Evolutionary conservation across 2,113 vertebrate species (phyloP).

Genomic region (Aspiorhynchus laticeps): DNA sequence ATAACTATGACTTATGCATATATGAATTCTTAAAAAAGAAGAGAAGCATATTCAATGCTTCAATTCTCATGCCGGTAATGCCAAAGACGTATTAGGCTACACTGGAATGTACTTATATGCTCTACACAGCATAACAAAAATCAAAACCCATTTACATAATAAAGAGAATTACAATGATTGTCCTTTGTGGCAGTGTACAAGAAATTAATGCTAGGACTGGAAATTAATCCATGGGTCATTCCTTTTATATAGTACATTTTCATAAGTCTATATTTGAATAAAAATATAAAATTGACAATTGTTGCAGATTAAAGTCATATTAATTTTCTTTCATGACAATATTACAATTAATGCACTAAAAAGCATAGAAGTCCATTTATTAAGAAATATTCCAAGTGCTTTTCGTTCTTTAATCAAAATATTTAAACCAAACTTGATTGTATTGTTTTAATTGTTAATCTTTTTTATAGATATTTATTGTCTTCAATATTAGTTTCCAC

Average conservation of each 20-base stretch:
- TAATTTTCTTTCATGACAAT: neutral
- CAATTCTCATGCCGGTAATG: constrained; percentile 25
- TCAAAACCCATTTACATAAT: constrained; percentile 1
- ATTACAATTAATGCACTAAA: neutral
- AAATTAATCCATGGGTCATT: neutral
- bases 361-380: neutral
- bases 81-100: constrained; percentile 35
- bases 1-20: constrained; percentile 30
- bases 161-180: constrained; percentile 37
- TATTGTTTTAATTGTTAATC: neutral
- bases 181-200: constrained; percentile 46
- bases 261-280: neutral
- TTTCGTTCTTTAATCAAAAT: neutral
- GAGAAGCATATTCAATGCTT: constrained; percentile 33
- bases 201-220: constrained; percentile 3
- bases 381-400: neutral
- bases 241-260: neutral
- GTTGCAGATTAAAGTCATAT: neutral
- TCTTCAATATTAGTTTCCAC: neutral
- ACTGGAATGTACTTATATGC: constrained; percentile 40
- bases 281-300: neutral
- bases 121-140: neutral
- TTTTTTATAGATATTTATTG: neutral
- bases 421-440: neutral
- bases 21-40: constrained; percentile 30